Conservation (phyloP, 2,888 invertebrate species). For the Drosophila fungiperda region DNA sequence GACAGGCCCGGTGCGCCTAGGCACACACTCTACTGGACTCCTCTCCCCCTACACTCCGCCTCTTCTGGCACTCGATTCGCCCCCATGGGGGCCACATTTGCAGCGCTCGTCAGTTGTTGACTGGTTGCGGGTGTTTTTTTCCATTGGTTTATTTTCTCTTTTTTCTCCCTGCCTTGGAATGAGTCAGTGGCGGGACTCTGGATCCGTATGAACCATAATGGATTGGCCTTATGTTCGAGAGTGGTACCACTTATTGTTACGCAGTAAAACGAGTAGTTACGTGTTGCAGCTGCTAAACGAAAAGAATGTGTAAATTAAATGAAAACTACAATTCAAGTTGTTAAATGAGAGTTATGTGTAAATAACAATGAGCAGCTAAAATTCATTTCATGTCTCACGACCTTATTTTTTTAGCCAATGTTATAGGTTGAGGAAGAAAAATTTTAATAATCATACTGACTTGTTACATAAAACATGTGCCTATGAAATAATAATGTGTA, state of each 20-base stretch:
- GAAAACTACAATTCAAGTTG: slow-evolving; percentile 15
- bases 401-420: background rate
- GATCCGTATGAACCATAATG: slow-evolving; percentile 17
- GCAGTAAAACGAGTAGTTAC: slow-evolving; percentile 26
- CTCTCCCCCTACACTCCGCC: slow-evolving; percentile 3
- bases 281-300: slow-evolving; percentile 7
- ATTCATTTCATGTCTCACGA: slow-evolving; percentile 2
- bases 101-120: slow-evolving; percentile 57
- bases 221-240: slow-evolving; percentile 7
- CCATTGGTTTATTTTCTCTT: slow-evolving; percentile 9
- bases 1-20: slow-evolving; percentile 55
- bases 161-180: slow-evolving; percentile 7
- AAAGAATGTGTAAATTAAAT: slow-evolving; percentile 29
- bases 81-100: slow-evolving; percentile 66
- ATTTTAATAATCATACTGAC: background rate
- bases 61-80: slow-evolving; percentile 33
- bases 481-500: background rate
- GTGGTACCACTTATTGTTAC: slow-evolving; percentile 14
- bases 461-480: background rate
- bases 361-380: slow-evolving; percentile 7
- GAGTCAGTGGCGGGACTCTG: slow-evolving; percentile 36
- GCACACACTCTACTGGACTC: slow-evolving; percentile 43
- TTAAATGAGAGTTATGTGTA: slow-evolving; percentile 2
- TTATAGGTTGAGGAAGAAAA: background rate
- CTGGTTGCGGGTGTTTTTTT: slow-evolving; percentile 60